Evolutionary conservation across 2,113 vertebrate species (phyloP).

Genomic region (Eptatretus burgeri): DNA sequence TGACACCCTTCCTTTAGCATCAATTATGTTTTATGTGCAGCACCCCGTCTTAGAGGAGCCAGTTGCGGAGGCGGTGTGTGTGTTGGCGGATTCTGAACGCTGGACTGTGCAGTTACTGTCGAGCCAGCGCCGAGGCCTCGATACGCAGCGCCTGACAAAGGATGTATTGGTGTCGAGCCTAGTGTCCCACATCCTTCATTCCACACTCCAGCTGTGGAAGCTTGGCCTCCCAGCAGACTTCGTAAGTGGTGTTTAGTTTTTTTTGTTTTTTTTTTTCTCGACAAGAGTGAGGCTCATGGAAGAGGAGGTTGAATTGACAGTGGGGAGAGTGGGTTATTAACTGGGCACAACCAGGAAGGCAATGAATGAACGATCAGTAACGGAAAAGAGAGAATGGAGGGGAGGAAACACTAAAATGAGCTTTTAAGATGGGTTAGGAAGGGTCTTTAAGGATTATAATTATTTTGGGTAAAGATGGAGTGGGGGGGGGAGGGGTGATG

Average conservation of each 20-base stretch:
- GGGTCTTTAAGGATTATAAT: too few species aligned
- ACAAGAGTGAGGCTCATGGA: too few species aligned
- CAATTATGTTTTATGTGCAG: constrained; percentile 15
- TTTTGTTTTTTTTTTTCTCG: neutral
- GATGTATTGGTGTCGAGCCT: constrained; percentile 84
- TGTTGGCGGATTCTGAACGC: constrained; percentile 81
- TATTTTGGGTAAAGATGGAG: too few species aligned
- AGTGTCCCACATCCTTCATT: constrained; percentile 62
- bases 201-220: constrained; percentile 82
- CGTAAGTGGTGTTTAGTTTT: constrained; percentile 22
- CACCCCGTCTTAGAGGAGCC: constrained; percentile 91
- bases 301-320: too few species aligned
- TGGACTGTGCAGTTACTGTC: constrained; percentile 93
- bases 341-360: too few species aligned
- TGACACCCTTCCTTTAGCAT: constrained; percentile 4
- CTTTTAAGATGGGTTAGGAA: too few species aligned
- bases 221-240: constrained; percentile 89
- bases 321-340: too few species aligned
- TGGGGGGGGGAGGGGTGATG: too few species aligned
- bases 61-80: constrained; percentile 88
- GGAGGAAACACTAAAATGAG: too few species aligned
- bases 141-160: constrained; percentile 51
- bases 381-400: too few species aligned
- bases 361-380: too few species aligned
- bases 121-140: constrained; percentile 45